Percentiles rank a stretch among this genome's conserved stretches.
Conservation (phyloP, 2,888 invertebrate species). For the Gibbula magus region DNA sequence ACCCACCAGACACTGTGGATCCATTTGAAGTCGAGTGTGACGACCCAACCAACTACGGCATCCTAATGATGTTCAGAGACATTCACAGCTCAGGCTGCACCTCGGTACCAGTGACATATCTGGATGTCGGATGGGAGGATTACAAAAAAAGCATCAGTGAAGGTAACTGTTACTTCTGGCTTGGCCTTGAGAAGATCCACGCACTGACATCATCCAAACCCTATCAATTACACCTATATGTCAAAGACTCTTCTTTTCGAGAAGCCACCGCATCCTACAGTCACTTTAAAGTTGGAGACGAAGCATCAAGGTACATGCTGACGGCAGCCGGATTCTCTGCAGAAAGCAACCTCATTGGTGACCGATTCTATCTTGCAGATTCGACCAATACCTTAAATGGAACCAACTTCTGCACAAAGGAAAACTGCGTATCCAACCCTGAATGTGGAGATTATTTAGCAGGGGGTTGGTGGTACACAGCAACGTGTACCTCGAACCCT, state of each 20-base stretch:
- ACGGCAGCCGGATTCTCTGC: neutral
- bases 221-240: neutral
- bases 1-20: neutral
- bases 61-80: neutral
- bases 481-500: neutral
- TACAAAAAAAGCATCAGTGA: neutral
- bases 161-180: neutral
- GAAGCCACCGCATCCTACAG: neutral
- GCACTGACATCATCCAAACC: neutral
- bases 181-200: neutral
- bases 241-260: neutral
- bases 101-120: neutral
- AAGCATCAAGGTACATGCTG: neutral
- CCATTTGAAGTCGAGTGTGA: neutral
- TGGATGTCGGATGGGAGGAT: neutral
- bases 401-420: neutral
- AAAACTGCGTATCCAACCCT: neutral
- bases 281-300: neutral
- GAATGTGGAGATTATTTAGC: neutral
- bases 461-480: neutral
- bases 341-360: neutral
- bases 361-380: neutral
- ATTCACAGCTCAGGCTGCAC: neutral
- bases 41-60: neutral
- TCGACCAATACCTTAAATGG: neutral